A percentile compares a stretch with the other conserved stretches of the same genome.
phyloP scores from a whole-genome alignment of 2,113 vertebrate genomes.

The Calonectris borealis region DNA sequence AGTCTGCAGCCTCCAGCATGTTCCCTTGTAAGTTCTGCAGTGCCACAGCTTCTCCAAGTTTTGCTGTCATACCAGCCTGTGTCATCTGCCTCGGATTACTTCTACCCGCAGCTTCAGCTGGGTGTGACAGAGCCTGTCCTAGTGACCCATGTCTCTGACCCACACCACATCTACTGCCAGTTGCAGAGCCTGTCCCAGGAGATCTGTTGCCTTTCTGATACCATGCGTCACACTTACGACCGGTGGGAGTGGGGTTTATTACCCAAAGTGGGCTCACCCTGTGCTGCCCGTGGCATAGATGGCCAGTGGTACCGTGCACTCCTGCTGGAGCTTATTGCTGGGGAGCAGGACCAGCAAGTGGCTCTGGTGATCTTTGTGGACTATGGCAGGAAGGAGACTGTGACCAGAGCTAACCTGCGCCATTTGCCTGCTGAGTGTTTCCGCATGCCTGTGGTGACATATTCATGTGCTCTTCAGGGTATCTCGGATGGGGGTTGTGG shows the following conservation, averaged over 20 bases:
- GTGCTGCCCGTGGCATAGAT: constrained; percentile 83
- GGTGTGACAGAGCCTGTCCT: constrained; percentile 83
- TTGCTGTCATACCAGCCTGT: not conserved
- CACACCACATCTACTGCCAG: constrained; percentile 86
- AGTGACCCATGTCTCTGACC: constrained; percentile 86
- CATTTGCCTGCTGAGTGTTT: constrained; percentile 83
- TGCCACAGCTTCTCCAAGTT: not conserved
- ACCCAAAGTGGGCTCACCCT: constrained; percentile 82
- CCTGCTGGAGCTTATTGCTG: constrained; percentile 78
- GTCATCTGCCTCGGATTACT: constrained; percentile 72
- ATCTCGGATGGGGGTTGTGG: constrained; percentile 78
- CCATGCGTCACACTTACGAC: constrained; percentile 74
- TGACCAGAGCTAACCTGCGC: constrained; percentile 76
- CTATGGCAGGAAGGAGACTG: constrained; percentile 84
- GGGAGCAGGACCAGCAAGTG: constrained; percentile 40
- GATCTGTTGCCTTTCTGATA: constrained; percentile 81
- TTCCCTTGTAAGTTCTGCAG: not conserved
- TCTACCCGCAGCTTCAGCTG: constrained; percentile 83
- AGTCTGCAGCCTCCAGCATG: not conserved
- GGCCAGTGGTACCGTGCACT: constrained; percentile 89
- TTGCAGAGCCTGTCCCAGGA: constrained; percentile 86
- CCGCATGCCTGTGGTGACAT: constrained; percentile 91
- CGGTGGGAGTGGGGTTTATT: constrained; percentile 24
- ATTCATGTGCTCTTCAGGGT: constrained; percentile 85
- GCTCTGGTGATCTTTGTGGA: constrained; percentile 89